Percentiles rank a stretch among this genome's conserved stretches.
Conservation (phyloP, 2,113 vertebrate species). For the Lonchura striata region DNA sequence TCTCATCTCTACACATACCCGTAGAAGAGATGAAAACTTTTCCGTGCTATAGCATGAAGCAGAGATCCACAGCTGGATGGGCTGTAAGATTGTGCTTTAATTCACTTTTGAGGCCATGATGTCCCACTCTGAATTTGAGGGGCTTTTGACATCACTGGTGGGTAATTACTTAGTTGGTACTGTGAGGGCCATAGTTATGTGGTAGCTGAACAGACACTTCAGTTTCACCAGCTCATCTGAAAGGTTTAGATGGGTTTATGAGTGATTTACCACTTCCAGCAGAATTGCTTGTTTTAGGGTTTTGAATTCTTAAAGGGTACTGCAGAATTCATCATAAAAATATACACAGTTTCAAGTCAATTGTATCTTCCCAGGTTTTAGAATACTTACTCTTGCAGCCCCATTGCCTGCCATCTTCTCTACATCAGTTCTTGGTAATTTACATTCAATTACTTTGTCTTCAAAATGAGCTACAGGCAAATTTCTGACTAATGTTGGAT, state of each 20-base stretch:
- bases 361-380: not conserved
- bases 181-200: no score
- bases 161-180: not conserved
- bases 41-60: not conserved
- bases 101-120: not conserved
- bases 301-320: fast-evolving
- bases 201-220: not conserved
- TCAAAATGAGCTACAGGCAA: not conserved
- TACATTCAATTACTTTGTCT: not conserved
- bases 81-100: not conserved
- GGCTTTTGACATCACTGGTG: not conserved
- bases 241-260: not conserved
- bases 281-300: not conserved
- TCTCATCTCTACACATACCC: fast-evolving
- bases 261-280: not conserved
- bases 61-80: not conserved
- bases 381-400: not conserved
- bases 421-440: not conserved
- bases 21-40: not conserved
- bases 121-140: not conserved
- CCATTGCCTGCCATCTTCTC: not conserved
- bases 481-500: not conserved
- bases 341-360: not conserved
- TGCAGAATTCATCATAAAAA: not conserved
- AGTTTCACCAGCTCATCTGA: not conserved